phyloP scores from a whole-genome alignment of 2,888 invertebrate genomes.

The Drosophila differens region DNA sequence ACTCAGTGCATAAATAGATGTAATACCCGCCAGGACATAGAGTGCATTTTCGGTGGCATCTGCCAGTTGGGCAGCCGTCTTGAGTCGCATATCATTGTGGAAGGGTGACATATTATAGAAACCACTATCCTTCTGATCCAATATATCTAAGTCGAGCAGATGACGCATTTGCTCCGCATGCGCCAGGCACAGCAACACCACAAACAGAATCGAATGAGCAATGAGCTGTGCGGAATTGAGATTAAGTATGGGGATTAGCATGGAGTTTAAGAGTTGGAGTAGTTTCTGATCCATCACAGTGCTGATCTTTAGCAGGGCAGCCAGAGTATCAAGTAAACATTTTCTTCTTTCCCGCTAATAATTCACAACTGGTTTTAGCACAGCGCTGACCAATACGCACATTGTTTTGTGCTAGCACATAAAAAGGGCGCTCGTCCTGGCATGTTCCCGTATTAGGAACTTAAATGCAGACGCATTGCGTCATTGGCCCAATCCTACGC shows the following conservation, averaged over 20 bases:
- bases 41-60: conserved; percentile 82
- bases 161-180: conserved; percentile 85
- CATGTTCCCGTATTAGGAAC: conserved; percentile 25
- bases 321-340: no score
- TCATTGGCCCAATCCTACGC: conserved; percentile 60
- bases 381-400: neutral
- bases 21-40: conserved; percentile 75
- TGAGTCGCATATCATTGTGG: conserved; percentile 82
- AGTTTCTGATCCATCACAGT: neutral
- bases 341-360: neutral
- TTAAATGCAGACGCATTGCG: conserved; percentile 78
- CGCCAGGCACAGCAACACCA: conserved; percentile 83
- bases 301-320: neutral
- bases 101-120: conserved; percentile 83
- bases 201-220: conserved; percentile 83
- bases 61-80: conserved; percentile 82
- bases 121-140: conserved; percentile 84
- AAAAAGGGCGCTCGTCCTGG: conserved; percentile 82
- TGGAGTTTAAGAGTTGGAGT: neutral
- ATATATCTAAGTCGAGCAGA: conserved; percentile 83
- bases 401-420: fast-evolving
- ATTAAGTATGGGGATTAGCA: neutral
- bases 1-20: conserved; percentile 81
- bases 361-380: conserved; percentile 50
- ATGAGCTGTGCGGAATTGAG: conserved; percentile 74